Conservation (phyloP, 2,113 vertebrate species). For the Amblyopsis rosae region DNA sequence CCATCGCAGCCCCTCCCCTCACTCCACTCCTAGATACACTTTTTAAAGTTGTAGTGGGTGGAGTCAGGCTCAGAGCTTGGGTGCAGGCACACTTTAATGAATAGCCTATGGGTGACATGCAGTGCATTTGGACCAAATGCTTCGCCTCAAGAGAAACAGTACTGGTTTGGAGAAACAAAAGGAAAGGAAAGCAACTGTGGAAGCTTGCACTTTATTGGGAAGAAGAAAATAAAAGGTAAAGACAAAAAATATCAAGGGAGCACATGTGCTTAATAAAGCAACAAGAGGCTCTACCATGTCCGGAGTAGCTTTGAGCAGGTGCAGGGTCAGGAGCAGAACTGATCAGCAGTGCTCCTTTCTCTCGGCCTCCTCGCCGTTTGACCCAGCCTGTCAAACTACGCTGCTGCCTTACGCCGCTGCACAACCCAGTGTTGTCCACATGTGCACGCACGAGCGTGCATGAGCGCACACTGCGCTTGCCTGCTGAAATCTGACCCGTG, state of each 20-base stretch:
- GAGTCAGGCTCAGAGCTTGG: too few relatives aligned
- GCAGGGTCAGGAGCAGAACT: slow-evolving; percentile 82
- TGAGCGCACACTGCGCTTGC: slow-evolving; percentile 36
- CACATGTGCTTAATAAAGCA: slow-evolving; percentile 87
- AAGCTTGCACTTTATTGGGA: slow-evolving; percentile 96
- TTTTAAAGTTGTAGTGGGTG: too few relatives aligned
- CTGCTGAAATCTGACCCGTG: slow-evolving; percentile 82
- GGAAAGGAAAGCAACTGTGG: slow-evolving; percentile 71
- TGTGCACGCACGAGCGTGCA: too few relatives aligned
- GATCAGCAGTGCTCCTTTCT: slow-evolving; percentile 89
- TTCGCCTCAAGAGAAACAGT: too few relatives aligned
- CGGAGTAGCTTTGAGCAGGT: slow-evolving; percentile 79
- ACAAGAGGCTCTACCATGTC: slow-evolving; percentile 87
- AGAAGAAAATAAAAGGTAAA: slow-evolving; percentile 79
- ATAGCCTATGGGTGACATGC: too few relatives aligned
- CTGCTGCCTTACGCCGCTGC: slow-evolving; percentile 15
- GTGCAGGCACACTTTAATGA: too few relatives aligned
- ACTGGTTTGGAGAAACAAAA: not conserved
- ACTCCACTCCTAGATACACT: too few relatives aligned
- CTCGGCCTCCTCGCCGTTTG: slow-evolving; percentile 54
- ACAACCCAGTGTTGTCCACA: not conserved
- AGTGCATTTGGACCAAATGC: too few relatives aligned
- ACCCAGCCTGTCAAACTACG: not conserved
- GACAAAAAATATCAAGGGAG: slow-evolving; percentile 96
- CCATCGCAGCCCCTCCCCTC: too few relatives aligned